Evolutionary conservation across 2,888 invertebrate genomes (phyloP), one percentile per base, ranked within the genome.

Genomic region (Pyrochroa serraticornis): DNA sequence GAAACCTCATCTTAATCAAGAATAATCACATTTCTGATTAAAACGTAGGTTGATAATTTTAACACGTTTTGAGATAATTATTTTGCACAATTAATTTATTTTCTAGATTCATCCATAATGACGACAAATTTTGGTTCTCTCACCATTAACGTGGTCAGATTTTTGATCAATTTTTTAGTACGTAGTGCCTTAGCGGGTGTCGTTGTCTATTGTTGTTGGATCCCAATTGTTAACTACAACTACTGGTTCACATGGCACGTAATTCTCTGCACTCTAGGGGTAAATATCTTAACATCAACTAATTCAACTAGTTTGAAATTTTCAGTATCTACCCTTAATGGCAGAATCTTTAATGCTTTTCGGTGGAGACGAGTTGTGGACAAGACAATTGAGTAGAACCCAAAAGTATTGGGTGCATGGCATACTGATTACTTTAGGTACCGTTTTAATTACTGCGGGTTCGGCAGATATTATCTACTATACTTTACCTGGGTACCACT

Each of bases 221-320:
- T 71, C 13, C 66, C 69, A 0, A 64, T 72, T 9, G 54, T 58
- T 39, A 62, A 72, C 58, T 67, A 69, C 34, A 50, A 64, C 49
- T 69, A 68, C 36, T 74, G 73, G 73, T 74, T 74, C 48, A 68
- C 76, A 2, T 75, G 74, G 71, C 77, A 77, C 63, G 75, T 77
- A 6, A 74, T 76, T 53, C 66, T 77, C 35, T 76, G 73, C 44
- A 77, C 77, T 7, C 60, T 76, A 41, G 77, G 76, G 62, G 77
- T 77, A 68, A 76, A 75, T 43, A 22, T 32, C 8, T 12, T 30
- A 42, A 30, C 33, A 47, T 33, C 48, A 32, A 32, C 9, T 7
- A n/a, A 14, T 14, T 31, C 31, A 8, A 7, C 1, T 9, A 32
- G 6, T 3, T 14, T 13, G 12, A 42, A 8, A 52, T 57, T 70